A percentile compares a stretch with the other conserved stretches of the same genome.
These are phyloP conservation scores for Nemotelus nigrinus DNA, from an alignment of 2,888 invertebrate species.

Conservation along the genomic window DNA sequence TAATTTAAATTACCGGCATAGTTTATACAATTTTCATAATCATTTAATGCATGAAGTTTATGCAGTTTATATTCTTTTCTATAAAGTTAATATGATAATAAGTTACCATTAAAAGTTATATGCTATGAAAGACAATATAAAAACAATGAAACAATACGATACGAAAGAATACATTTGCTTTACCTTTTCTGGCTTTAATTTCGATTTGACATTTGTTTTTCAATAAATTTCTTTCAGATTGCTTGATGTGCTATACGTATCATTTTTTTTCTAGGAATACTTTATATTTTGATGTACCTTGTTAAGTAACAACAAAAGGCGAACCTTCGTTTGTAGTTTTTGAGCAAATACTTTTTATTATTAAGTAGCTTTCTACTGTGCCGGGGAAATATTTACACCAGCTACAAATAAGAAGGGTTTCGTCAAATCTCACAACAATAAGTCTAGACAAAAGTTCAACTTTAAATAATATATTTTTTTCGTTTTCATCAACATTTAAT, in stretches of 20 bases:
- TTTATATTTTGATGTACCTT: neutral
- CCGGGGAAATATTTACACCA: conserved; percentile 19
- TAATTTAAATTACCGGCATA: conserved; percentile 37
- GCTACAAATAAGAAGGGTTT: neutral
- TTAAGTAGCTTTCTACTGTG: neutral
- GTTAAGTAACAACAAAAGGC: neutral
- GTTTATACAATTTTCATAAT: conserved; percentile 31
- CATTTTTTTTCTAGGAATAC: too few species aligned
- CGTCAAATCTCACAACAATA: neutral
- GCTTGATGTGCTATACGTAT: neutral
- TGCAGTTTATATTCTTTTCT: conserved; percentile 22
- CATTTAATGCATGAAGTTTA: conserved; percentile 38
- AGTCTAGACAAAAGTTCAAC: neutral
- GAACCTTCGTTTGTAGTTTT: neutral
- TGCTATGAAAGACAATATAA: conserved; percentile 14
- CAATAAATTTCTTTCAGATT: neutral
- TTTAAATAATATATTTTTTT: neutral
- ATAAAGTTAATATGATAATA: conserved; percentile 22
- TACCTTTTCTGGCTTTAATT: conserved; percentile 23
- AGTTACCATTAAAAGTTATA: conserved; percentile 24
- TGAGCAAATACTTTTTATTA: conserved; percentile 5
- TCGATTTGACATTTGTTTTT: neutral
- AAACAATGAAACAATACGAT: conserved; percentile 36
- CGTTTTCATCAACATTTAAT: neutral
- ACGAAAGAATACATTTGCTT: conserved; percentile 31